Conservation (phyloP, 2,888 invertebrate genomes). For the Chaetoderma sp. region DNA sequence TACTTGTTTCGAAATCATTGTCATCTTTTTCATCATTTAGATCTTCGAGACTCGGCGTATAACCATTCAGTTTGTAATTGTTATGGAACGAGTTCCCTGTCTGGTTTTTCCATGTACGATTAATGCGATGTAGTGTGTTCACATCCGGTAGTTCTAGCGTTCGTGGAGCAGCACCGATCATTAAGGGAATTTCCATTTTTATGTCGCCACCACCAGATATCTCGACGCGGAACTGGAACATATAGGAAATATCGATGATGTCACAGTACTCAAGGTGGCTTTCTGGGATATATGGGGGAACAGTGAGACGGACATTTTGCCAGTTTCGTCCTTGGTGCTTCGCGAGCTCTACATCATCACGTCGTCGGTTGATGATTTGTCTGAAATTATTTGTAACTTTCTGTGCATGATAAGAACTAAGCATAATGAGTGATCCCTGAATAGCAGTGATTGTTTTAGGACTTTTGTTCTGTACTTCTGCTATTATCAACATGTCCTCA, state of each 20-base stretch:
- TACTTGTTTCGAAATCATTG: not conserved
- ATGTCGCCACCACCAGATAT: slow-evolving; percentile 57
- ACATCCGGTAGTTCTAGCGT: slow-evolving; percentile 46
- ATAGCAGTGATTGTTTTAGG: slow-evolving; percentile 54
- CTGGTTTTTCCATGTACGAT: slow-evolving; percentile 12
- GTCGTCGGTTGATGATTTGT: slow-evolving; percentile 64
- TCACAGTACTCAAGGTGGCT: slow-evolving; percentile 64
- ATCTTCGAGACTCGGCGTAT: not conserved
- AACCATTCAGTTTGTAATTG: no score
- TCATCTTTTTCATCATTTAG: slow-evolving; percentile 4
- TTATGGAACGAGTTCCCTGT: no score
- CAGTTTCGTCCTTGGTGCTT: slow-evolving; percentile 64
- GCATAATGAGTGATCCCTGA: slow-evolving; percentile 61
- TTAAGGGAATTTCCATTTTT: slow-evolving; percentile 55
- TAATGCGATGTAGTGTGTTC: slow-evolving; percentile 43
- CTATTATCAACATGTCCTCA: slow-evolving; percentile 63
- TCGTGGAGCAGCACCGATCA: slow-evolving; percentile 55
- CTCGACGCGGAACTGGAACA: slow-evolving; percentile 64
- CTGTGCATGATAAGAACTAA: slow-evolving; percentile 59
- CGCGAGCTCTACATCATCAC: slow-evolving; percentile 62
- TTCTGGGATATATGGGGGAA: slow-evolving; percentile 68
- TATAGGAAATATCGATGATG: slow-evolving; percentile 66
- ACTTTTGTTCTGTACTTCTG: slow-evolving; percentile 62
- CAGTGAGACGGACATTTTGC: slow-evolving; percentile 61
- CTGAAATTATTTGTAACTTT: slow-evolving; percentile 49